Percentiles rank a stretch among this genome's conserved stretches.
These are phyloP conservation scores for Phasianus colchicus DNA, from an alignment of 2,113 vertebrate species.

Conservation along the genomic window DNA sequence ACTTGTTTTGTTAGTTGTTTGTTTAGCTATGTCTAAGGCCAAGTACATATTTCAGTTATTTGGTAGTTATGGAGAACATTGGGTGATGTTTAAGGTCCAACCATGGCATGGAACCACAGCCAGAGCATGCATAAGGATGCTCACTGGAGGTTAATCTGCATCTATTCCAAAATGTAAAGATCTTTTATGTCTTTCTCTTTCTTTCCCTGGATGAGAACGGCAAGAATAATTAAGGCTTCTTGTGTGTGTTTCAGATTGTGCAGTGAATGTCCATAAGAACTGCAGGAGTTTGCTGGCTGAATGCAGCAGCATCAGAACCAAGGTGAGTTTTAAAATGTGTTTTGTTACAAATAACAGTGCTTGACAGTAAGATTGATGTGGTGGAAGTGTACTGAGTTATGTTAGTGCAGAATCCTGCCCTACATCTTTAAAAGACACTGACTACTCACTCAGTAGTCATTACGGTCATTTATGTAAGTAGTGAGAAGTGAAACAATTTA, in stretches of 20 bases:
- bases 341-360: neutral
- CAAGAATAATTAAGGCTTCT: neutral
- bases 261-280: slow-evolving; percentile 91
- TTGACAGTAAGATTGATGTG: neutral
- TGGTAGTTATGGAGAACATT: neutral
- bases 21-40: neutral
- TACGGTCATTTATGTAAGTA: neutral
- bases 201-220: neutral
- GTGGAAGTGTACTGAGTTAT: neutral
- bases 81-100: neutral
- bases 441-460: neutral
- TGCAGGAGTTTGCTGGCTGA: slow-evolving; percentile 88
- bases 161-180: neutral
- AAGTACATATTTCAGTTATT: neutral
- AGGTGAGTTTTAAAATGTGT: slow-evolving; percentile 77
- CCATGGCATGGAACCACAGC: neutral
- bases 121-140: neutral
- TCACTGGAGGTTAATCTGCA: neutral
- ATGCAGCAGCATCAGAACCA: slow-evolving; percentile 85
- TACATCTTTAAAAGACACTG: neutral
- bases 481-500: neutral
- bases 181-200: neutral
- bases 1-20: neutral
- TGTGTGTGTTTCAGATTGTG: slow-evolving; percentile 82
- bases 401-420: neutral